These are phyloP conservation scores for Hylaea fasciaria DNA, from an alignment of 2,888 invertebrate genomes.

Conservation along the genomic window DNA sequence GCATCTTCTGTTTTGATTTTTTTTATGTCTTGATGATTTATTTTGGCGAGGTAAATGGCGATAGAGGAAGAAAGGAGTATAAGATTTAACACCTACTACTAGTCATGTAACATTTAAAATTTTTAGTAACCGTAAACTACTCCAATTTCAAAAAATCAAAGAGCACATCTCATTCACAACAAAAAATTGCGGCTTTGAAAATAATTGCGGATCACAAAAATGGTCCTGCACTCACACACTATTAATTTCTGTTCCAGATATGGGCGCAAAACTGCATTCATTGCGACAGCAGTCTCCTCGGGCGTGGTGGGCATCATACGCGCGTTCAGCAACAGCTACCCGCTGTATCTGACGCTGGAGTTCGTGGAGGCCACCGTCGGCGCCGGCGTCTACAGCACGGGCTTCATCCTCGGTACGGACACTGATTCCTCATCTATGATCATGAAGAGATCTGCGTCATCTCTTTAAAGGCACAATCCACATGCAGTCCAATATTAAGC, in stretches of 20 bases:
- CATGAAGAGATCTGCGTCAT: background rate
- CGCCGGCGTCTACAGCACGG: conserved; percentile 72
- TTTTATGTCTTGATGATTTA: too few species aligned
- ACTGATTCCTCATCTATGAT: background rate
- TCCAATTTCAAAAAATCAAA: too few species aligned
- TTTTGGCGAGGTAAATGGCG: too few species aligned
- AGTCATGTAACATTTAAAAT: too few species aligned
- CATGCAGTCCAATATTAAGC: too few species aligned
- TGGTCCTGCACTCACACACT: too few species aligned
- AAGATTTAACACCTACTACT: too few species aligned
- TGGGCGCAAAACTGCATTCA: conserved; percentile 85
- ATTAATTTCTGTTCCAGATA: conserved; percentile 55
- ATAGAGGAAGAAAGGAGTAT: too few species aligned
- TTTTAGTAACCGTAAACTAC: too few species aligned
- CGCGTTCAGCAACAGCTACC: conserved; percentile 60
- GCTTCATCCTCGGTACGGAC: conserved; percentile 77
- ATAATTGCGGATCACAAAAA: background rate
- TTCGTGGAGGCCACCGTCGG: conserved; percentile 69
- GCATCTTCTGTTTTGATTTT: too few species aligned
- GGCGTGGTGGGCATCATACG: conserved; percentile 80
- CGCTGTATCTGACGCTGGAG: conserved; percentile 66
- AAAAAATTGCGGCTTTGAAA: background rate
- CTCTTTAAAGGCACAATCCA: too few species aligned
- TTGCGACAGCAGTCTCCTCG: conserved; percentile 81
- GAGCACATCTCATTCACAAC: too few species aligned